These are phyloP conservation scores for Nemapogon koenigi DNA, from an alignment of 2,888 invertebrate species.

Conservation along the genomic window DNA sequence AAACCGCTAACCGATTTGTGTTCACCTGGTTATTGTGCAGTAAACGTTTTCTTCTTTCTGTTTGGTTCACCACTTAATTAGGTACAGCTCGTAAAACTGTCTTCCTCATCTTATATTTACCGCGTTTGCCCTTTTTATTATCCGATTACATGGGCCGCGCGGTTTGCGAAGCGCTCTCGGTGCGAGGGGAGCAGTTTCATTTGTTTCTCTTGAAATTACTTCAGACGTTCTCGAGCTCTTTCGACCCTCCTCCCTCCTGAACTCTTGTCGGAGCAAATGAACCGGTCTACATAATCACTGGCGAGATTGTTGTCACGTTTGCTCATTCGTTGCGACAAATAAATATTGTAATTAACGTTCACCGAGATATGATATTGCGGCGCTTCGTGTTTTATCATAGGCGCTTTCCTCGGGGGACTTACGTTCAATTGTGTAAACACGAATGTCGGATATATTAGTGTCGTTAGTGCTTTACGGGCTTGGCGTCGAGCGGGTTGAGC, in stretches of 20 bases:
- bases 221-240: conserved; percentile 30
- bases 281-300: conserved; percentile 41
- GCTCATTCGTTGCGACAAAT: conserved; percentile 19
- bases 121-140: conserved; percentile 66
- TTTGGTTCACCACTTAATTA: conserved; percentile 64
- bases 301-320: conserved; percentile 41
- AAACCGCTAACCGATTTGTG: no score
- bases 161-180: conserved; percentile 55
- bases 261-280: conserved; percentile 22
- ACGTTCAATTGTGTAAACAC: conserved; percentile 9
- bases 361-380: conserved; percentile 30
- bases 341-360: conserved; percentile 46
- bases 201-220: conserved; percentile 63
- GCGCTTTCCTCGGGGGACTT: conserved; percentile 42
- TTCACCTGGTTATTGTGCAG: conserved; percentile 21
- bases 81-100: conserved; percentile 64
- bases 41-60: conserved; percentile 54
- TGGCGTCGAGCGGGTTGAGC: conserved; percentile 26
- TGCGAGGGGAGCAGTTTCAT: conserved; percentile 62
- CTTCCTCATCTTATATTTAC: conserved; percentile 67
- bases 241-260: conserved; percentile 21
- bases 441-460: not conserved
- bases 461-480: not conserved
- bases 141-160: conserved; percentile 63
- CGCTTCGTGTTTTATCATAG: conserved; percentile 35